Base-by-base conservation (phyloP, 2,888 invertebrate species). In the Eupelmus urozonus region DNA sequence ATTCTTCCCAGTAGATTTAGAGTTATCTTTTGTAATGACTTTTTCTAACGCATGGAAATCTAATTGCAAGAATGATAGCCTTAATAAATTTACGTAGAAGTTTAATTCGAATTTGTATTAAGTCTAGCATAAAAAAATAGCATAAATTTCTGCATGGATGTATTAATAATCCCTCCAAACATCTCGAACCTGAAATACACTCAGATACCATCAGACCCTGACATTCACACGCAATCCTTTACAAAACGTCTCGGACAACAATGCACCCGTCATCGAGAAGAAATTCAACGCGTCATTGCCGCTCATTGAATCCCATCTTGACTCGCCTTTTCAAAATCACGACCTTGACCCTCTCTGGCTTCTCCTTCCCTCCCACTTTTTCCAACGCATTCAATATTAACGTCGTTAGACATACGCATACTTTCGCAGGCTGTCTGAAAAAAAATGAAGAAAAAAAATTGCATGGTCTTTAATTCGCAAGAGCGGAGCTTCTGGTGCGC, bases 241-340 rank as follows among this genome's bases (percentile, higher is more conserved):
- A 34, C 9, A 34, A 5, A 34, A n/a, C n/a, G 5, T 34, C 34
- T 34, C 34, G 1, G 60, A 3, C 13, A 11, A 42, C 5, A 3
- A 4, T 25, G n/a, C 40, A 13, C 34, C n/a, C 57, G 45, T 16
- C 27, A 51, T 51, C 34, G 63, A 29, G 53, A 45, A 13, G 16
- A 51, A 62, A 63, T 63, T 49, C 18, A 42, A 40, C 63, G 40
- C 40, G 72, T 63, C 63, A 72, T 72, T 63, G 23, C n/a, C 16
- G 3, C 27, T 57, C 34, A 27, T 65, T 45, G 42, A 34, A 45
- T 45, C 13, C 13, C 16, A 2, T 59, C 62, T 63, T 13, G 63
- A 55, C 65, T 55, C 13, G 13, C 23, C 1, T 16, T 45, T 45
- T 7, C 27, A 40, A 20, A 66, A 1, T 34, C 18, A 7, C 18